Evolutionary conservation across 2,113 vertebrate species (phyloP).

Genomic region (Phoxinus phoxinus): DNA sequence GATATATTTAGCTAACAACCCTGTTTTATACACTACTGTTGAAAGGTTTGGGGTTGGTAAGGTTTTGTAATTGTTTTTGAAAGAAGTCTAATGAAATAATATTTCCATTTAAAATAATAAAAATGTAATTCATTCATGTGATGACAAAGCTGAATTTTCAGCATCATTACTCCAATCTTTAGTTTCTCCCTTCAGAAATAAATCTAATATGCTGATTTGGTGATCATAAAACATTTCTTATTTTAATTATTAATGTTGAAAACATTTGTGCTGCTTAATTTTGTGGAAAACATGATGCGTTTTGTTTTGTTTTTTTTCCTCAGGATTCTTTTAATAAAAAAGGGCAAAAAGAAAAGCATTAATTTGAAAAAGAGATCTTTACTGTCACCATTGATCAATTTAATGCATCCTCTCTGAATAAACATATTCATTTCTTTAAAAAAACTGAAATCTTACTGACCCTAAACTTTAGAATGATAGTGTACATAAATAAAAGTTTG

Average conservation of each 20-base stretch:
- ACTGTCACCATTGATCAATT: neutral
- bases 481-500: conserved; percentile 1
- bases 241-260: no score
- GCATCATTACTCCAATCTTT: no score
- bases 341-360: no score
- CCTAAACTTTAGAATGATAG: neutral
- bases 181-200: no score
- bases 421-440: neutral
- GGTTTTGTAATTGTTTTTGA: neutral
- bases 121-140: no score
- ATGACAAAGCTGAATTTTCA: no score
- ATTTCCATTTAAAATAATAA: neutral
- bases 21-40: neutral
- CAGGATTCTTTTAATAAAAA: neutral
- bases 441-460: neutral
- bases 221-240: no score
- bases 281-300: no score
- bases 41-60: neutral
- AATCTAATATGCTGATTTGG: no score
- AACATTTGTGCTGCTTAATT: no score
- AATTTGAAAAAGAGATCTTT: no score
- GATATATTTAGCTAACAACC: neutral
- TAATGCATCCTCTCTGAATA: neutral
- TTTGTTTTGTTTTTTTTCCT: neutral
- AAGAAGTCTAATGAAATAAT: neutral